Evolutionary conservation across 2,888 invertebrate genomes (phyloP).

Genomic region (Linyphia triangularis): DNA sequence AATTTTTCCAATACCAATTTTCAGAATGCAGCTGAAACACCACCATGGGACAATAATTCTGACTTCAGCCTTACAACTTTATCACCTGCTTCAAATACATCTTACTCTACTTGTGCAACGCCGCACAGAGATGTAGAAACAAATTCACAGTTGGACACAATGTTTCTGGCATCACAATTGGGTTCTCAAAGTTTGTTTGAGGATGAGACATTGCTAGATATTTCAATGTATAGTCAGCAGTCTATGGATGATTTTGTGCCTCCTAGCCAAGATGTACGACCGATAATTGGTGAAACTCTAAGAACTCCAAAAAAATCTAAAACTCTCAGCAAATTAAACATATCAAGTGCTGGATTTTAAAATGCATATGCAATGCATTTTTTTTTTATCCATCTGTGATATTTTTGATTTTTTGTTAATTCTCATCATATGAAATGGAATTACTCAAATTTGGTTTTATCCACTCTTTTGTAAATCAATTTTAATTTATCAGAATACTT

Average conservation of each 20-base stretch:
- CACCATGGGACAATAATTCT: not conserved
- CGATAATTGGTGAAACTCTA: conserved; percentile 33
- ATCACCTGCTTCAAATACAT: not conserved
- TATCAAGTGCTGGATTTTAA: conserved; percentile 27
- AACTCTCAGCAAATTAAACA: not conserved
- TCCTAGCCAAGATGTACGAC: conserved; percentile 55
- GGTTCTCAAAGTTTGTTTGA: not conserved
- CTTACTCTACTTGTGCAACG: not conserved
- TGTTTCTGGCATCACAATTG: not conserved
- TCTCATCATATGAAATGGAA: no score
- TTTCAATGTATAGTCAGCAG: not conserved
- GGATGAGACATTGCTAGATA: not conserved
- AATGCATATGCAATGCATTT: not conserved
- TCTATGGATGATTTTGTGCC: conserved; percentile 10
- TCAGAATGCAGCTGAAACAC: not conserved
- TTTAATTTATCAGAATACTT: no score
- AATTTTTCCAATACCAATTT: no score
- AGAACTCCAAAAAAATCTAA: conserved; percentile 17
- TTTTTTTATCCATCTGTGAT: not conserved
- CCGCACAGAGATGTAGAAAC: not conserved
- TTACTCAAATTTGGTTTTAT: no score
- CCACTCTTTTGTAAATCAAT: no score
- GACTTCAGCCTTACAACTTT: not conserved
- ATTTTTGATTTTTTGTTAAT: not conserved
- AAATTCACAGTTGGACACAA: not conserved